These are phyloP conservation scores for Nerophis ophidion DNA, from an alignment of 2,113 vertebrate genomes.

Conservation along the genomic window DNA sequence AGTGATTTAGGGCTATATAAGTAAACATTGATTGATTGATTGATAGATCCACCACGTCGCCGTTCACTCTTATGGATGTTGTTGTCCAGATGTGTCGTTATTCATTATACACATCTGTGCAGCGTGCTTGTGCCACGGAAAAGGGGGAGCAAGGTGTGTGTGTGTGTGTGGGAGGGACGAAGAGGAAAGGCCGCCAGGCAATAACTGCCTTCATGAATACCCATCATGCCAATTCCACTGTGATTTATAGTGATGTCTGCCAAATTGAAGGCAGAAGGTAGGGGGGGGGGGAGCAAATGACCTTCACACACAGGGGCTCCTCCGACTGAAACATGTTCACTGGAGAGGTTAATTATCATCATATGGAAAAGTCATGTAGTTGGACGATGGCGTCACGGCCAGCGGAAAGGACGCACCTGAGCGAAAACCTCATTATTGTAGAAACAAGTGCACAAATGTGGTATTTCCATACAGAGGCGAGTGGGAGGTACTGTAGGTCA, in stretches of 20 bases:
- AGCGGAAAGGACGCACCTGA: not conserved
- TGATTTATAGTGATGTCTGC: conserved; percentile 67
- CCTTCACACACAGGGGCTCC: conserved; percentile 60
- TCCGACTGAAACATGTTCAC: conserved; percentile 6
- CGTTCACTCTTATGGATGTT: conserved; percentile 58
- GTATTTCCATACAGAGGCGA: too few relatives aligned
- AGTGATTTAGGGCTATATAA: too few relatives aligned
- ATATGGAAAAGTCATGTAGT: conserved; percentile 4
- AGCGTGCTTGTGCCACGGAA: conserved; percentile 36
- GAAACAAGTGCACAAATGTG: too few relatives aligned
- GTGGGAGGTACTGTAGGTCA: not conserved
- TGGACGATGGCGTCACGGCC: not conserved
- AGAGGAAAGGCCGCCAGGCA: conserved; percentile 42
- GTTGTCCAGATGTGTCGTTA: conserved; percentile 59
- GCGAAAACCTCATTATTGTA: not conserved
- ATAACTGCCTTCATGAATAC: conserved; percentile 58
- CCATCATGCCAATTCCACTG: conserved; percentile 68
- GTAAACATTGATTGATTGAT: too few relatives aligned
- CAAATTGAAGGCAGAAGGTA: conserved; percentile 18
- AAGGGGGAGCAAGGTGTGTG: conserved; percentile 11
- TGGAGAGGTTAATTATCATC: conserved; percentile 11
- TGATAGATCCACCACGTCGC: conserved; percentile 17
- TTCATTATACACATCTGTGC: conserved; percentile 63
- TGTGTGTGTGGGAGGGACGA: not conserved
- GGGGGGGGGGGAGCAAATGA: conserved; percentile 59